Evolutionary conservation across 37 sponge, comb jelly and placozoan species (phyloP), one percentile per base, ranked within the genome.

Genomic region (Ianthella basta): DNA sequence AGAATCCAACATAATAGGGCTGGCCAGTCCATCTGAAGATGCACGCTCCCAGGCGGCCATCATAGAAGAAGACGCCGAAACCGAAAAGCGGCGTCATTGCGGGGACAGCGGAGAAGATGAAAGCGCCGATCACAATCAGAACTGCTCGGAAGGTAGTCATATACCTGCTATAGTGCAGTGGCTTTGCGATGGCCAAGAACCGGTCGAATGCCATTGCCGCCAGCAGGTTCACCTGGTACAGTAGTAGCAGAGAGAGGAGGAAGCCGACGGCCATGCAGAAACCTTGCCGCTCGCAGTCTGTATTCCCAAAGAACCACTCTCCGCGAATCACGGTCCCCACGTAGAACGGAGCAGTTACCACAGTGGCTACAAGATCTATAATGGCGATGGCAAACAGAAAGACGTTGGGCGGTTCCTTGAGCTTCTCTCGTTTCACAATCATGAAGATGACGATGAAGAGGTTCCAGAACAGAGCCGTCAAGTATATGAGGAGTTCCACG

Each of bases 401-500:
- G 13, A 86, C 59, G 23, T 61, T 50, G 4, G 87, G 56, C 40
- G 87, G 81, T 33, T 86, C 87, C 53, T 80, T 61, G 27, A 79
- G 35, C 13, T 53, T 66, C 1, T 68, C 25, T 55, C 72, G 56
- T 50, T 68, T 60, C 21, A 36, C 30, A 0, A 79, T 34, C 56
- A 86, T 61, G 38, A 80, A 33, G 59, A 80, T 19, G 12, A 86
- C 61, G 29, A 86, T 44, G 57, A 80, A 86, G 30, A 66, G n/a
- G 38, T 86, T 86, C 80, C 87, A 86, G 14, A 65, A 23, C 27
- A 86, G 39, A 15, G 87, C 87, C 3, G 78, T 75, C 78, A 75
- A 24, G 78, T 75, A 75, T 5, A 75, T 75, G 15, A 75, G 78
- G 20, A 75, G 78, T 24, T 75, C 78, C 54, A 75, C 54, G 16